Percentiles rank a stretch among this genome's conserved stretches.
These are phyloP conservation scores for Myotis pilosus DNA, from an alignment of 2,797 vertebrate species.

Conservation along the genomic window DNA sequence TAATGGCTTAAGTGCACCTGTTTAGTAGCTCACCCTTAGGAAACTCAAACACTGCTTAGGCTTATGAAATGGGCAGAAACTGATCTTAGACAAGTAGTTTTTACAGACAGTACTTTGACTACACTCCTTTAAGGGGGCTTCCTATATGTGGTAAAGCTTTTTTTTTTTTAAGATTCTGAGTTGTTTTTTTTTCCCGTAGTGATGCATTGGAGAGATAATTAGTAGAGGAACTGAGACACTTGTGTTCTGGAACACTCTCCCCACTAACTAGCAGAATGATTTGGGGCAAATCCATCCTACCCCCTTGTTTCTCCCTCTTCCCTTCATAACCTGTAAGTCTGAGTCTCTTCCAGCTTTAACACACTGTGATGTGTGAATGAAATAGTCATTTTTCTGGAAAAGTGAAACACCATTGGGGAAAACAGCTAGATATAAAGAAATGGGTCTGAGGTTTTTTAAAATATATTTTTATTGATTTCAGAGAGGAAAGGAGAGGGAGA, in stretches of 20 bases:
- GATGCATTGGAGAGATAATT: neutral
- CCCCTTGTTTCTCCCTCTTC: neutral
- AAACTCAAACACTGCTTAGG: neutral
- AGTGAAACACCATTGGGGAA: slow-evolving; percentile 39
- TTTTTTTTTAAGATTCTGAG: neutral
- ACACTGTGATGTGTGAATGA: slow-evolving; percentile 31
- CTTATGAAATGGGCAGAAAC: neutral
- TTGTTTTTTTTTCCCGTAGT: slow-evolving; percentile 40
- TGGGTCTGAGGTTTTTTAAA: neutral
- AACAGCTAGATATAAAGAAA: slow-evolving; percentile 28
- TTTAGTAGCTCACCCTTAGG: neutral
- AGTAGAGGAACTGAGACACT: neutral
- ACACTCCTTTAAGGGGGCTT: neutral
- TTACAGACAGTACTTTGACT: neutral
- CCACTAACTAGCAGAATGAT: neutral
- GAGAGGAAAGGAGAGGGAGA: too few species aligned
- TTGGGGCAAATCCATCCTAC: neutral
- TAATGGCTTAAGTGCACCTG: slow-evolving; percentile 46
- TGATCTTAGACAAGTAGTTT: neutral
- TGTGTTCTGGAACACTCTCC: neutral
- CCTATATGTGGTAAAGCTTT: neutral
- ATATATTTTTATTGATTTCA: too few species aligned
- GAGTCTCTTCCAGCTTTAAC: neutral
- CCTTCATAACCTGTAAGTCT: neutral
- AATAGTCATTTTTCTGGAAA: slow-evolving; percentile 32